phyloP scores from a whole-genome alignment of 2,888 invertebrate genomes.

The Terebella lapidaria region DNA sequence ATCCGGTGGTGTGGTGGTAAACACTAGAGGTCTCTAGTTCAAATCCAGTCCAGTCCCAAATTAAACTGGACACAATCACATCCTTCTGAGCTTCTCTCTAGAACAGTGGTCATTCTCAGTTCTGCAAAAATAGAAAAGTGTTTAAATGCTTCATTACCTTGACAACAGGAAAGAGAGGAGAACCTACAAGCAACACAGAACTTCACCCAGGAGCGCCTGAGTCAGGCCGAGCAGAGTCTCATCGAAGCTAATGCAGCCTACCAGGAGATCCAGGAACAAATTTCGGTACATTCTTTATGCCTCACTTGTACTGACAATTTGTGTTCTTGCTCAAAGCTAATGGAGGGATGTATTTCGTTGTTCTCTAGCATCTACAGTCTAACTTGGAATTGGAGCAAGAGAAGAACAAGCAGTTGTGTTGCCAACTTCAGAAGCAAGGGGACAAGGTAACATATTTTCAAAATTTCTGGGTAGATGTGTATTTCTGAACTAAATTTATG shows the following conservation, averaged over 20 bases:
- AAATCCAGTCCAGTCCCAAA: too few species aligned
- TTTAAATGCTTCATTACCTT: too few species aligned
- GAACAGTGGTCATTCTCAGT: too few species aligned
- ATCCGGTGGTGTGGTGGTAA: too few species aligned
- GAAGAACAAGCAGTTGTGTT: constrained; percentile 3
- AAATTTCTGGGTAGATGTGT: too few species aligned
- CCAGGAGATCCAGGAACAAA: not conserved
- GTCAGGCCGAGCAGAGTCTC: constrained; percentile 1
- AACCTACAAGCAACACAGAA: constrained; percentile 3
- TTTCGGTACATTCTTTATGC: not conserved
- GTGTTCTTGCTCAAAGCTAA: not conserved
- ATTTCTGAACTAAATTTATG: too few species aligned
- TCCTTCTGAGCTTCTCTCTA: too few species aligned
- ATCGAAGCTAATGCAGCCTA: not conserved
- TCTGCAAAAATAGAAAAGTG: too few species aligned
- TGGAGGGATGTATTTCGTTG: too few species aligned
- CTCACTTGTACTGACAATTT: not conserved
- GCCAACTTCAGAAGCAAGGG: constrained; percentile 10
- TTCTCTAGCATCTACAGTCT: too few species aligned
- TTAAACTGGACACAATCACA: too few species aligned
- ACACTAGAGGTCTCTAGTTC: too few species aligned
- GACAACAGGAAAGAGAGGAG: constrained; percentile 5
- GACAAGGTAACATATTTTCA: constrained; percentile 6
- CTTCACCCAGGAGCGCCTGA: not conserved
- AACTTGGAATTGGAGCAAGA: not conserved